A percentile compares a stretch with the other conserved stretches of the same genome.
phyloP scores from a whole-genome alignment of 2,113 vertebrate species.

The Eurypyga helias region DNA sequence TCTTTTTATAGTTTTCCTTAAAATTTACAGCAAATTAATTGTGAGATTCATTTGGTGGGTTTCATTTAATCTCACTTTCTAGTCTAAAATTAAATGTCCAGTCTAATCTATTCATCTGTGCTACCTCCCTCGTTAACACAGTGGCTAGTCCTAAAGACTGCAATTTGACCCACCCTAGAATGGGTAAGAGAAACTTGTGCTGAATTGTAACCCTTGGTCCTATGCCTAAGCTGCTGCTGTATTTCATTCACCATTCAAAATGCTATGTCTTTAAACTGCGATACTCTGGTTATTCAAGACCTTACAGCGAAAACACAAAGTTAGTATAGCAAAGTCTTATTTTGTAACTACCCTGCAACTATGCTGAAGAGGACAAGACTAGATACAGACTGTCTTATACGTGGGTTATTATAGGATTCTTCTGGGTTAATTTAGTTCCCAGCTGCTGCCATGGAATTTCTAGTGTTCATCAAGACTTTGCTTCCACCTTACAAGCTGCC shows the following conservation, averaged over 20 bases:
- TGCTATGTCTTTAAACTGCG: neutral
- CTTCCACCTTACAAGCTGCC: neutral
- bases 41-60: neutral
- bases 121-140: neutral
- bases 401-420: neutral
- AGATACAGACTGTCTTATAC: neutral
- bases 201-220: neutral
- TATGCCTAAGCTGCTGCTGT: neutral
- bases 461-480: neutral
- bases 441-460: neutral
- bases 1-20: neutral
- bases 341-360: neutral
- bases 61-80: neutral
- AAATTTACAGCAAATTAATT: neutral
- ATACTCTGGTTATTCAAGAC: neutral
- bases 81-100: neutral
- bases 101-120: neutral
- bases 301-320: neutral
- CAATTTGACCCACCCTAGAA: neutral
- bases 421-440: neutral
- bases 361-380: neutral
- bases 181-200: fast-evolving
- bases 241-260: neutral
- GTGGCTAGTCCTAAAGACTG: neutral
- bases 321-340: neutral